These are phyloP conservation scores for Bhutanitis thaidina DNA, from an alignment of 2,888 invertebrate species.

Conservation along the genomic window DNA sequence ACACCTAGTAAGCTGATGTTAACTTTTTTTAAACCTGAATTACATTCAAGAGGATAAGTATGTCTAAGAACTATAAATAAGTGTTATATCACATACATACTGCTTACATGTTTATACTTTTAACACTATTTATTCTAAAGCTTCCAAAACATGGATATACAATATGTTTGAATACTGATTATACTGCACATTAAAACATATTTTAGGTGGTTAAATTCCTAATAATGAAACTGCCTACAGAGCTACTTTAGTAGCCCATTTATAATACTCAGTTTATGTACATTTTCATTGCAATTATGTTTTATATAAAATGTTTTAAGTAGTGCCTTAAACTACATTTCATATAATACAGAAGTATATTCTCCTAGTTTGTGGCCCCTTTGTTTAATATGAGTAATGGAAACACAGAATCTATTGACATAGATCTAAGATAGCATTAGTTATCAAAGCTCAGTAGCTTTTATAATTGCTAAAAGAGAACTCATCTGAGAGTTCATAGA, in stretches of 20 bases:
- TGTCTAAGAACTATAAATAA: conserved; percentile 8
- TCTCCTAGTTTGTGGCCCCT: neutral
- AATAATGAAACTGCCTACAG: neutral
- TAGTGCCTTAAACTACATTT: conserved; percentile 16
- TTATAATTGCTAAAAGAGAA: conserved; percentile 24
- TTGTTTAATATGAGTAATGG: neutral
- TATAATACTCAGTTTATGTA: neutral
- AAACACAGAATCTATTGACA: conserved; percentile 14
- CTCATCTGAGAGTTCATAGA: conserved; percentile 72
- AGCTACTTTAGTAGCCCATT: neutral
- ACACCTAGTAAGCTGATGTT: too few species aligned
- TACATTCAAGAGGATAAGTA: neutral
- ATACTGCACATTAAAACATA: neutral
- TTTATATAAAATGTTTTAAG: neutral
- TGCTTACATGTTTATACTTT: conserved; percentile 11
- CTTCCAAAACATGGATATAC: neutral
- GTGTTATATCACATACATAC: neutral
- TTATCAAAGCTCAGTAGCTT: conserved; percentile 55
- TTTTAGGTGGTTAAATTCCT: neutral
- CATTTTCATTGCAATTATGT: neutral
- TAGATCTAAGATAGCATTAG: conserved; percentile 20
- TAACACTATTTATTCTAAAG: conserved; percentile 4
- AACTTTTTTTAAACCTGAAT: too few species aligned
- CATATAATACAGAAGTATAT: neutral
- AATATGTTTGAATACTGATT: neutral